Conservation (phyloP, 2,888 invertebrate genomes). For the Drosophila subquinaria region DNA sequence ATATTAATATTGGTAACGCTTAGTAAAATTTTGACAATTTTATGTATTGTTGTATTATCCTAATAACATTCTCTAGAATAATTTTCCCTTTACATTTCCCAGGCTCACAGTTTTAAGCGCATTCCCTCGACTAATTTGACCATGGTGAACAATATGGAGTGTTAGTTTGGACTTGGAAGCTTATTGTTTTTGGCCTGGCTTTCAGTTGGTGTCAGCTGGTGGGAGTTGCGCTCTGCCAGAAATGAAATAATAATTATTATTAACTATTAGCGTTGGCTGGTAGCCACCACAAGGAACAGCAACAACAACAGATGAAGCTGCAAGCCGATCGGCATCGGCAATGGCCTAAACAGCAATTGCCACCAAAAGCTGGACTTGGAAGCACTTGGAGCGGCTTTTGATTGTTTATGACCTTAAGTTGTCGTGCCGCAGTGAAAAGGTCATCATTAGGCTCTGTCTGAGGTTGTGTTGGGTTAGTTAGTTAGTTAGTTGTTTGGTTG, state of each 20-base stretch:
- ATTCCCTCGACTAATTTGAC: neutral
- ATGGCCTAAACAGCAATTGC: constrained; percentile 58
- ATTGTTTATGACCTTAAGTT: constrained; percentile 84
- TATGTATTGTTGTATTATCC: too few relatives aligned
- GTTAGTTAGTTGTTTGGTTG: constrained; percentile 37
- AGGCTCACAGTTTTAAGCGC: neutral
- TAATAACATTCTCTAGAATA: too few relatives aligned
- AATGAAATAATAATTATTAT: constrained; percentile 83
- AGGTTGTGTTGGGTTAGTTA: constrained; percentile 57
- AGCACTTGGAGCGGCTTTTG: constrained; percentile 55
- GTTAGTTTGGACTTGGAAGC: constrained; percentile 44
- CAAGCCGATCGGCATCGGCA: neutral
- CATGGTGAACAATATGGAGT: constrained; percentile 29
- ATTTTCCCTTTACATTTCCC: neutral
- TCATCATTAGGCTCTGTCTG: constrained; percentile 72
- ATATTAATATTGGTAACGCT: too few relatives aligned
- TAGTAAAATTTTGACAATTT: neutral
- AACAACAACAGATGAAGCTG: constrained; percentile 33
- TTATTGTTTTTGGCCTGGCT: constrained; percentile 74
- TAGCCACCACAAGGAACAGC: constrained; percentile 52
- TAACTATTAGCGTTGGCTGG: constrained; percentile 79
- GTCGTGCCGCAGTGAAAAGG: constrained; percentile 83
- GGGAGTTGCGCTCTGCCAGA: constrained; percentile 78
- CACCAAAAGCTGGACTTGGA: constrained; percentile 47
- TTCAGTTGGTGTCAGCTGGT: constrained; percentile 81